Percentiles rank a stretch among this genome's conserved stretches.
Evolutionary conservation across 2,797 vertebrate genomes (phyloP).

Genomic region (Zalophus californianus): DNA sequence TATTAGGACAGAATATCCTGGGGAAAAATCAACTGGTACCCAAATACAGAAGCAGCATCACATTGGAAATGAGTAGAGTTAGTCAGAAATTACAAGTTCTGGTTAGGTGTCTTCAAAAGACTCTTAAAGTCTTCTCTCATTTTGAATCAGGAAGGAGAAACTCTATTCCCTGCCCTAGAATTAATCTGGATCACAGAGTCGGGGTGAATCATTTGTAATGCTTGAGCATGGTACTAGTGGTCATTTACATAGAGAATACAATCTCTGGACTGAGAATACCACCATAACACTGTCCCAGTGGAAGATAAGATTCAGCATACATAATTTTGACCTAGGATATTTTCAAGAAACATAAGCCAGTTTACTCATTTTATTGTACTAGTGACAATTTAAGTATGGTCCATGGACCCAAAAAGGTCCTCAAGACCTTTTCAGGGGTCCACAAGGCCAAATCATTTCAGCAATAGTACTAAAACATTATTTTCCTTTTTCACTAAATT

Average conservation of each 20-base stretch:
- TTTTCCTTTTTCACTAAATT: background rate
- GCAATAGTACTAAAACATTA: constrained; percentile 26
- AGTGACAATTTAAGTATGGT: background rate
- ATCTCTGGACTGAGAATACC: background rate
- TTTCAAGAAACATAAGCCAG: constrained; percentile 13
- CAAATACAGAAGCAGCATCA: background rate
- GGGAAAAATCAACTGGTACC: background rate
- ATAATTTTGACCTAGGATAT: constrained; percentile 19
- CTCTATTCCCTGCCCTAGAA: constrained; percentile 13
- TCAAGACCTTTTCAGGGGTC: background rate
- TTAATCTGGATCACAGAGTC: background rate
- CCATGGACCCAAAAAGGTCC: background rate
- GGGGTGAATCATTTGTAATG: constrained; percentile 33
- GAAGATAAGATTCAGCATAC: constrained; percentile 40
- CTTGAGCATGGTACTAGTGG: background rate
- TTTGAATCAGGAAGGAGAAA: constrained; percentile 39
- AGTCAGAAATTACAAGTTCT: constrained; percentile 30
- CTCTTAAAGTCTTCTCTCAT: background rate
- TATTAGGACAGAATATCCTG: background rate
- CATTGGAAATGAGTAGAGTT: background rate
- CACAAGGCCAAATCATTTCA: constrained; percentile 30
- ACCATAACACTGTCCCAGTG: background rate
- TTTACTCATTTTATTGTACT: constrained; percentile 6
- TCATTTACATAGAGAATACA: background rate
- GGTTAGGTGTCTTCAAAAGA: constrained; percentile 4